Percentiles rank a stretch among this genome's conserved stretches.
Evolutionary conservation across 2,888 invertebrate species (phyloP).

Genomic region (Ornithoptera alexandrae): DNA sequence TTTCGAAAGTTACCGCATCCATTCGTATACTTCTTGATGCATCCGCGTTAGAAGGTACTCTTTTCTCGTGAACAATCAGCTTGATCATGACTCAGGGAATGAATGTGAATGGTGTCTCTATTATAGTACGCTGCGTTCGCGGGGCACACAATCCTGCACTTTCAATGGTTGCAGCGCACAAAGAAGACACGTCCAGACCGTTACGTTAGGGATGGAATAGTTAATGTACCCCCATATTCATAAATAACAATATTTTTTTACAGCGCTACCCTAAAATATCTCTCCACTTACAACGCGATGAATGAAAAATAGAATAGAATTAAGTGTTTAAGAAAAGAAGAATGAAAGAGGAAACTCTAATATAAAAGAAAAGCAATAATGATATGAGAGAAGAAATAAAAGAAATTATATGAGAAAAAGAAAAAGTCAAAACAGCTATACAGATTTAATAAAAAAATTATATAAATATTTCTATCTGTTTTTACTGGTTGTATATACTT

Average conservation of each 20-base stretch:
- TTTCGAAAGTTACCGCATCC: neutral
- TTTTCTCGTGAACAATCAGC: slow-evolving; percentile 1
- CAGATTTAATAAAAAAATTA: no score
- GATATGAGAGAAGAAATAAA: no score
- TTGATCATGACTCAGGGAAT: slow-evolving; percentile 14
- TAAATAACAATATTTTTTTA: neutral
- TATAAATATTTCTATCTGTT: no score
- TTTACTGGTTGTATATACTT: no score
- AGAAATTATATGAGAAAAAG: no score
- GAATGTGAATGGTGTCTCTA: slow-evolving; percentile 14
- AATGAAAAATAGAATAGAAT: no score
- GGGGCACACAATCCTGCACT: slow-evolving; percentile 15
- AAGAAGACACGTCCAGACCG: slow-evolving; percentile 25
- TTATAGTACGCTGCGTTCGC: slow-evolving; percentile 13
- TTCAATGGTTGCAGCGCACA: slow-evolving; percentile 21
- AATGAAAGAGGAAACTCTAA: no score
- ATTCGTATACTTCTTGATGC: neutral
- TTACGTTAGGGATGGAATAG: slow-evolving; percentile 18
- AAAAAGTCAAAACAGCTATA: no score
- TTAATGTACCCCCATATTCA: slow-evolving; percentile 8
- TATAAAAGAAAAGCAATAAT: no score
- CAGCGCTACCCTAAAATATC: no score
- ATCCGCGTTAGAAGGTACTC: neutral
- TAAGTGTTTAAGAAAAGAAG: no score
- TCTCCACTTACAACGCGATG: no score